These are phyloP conservation scores for Amphimedon queenslandica DNA, from an alignment of 37 sponge, comb jelly and placozoan genomes.

Conservation along the genomic window DNA sequence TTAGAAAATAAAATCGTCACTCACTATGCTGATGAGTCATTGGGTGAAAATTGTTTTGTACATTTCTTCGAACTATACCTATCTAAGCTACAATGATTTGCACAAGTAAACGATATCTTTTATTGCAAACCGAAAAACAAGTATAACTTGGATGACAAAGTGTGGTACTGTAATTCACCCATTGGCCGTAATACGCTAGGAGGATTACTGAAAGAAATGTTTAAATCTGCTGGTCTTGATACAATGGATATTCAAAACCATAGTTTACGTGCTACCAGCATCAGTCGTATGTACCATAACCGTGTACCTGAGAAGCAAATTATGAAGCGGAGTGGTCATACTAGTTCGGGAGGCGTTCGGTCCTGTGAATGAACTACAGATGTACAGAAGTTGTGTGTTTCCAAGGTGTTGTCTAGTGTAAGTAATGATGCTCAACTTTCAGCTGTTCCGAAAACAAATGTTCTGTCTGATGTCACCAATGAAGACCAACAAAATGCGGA, in stretches of 20 bases:
- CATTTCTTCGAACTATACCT: background rate
- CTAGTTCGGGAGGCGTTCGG: background rate
- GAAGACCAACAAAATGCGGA: too few species aligned
- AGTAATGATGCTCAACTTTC: too few species aligned
- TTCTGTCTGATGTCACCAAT: too few species aligned
- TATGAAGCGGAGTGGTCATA: too few species aligned
- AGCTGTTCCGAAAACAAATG: too few species aligned
- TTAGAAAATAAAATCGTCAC: conserved; percentile 2
- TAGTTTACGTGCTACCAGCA: background rate
- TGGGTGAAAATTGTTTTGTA: conserved; percentile 1
- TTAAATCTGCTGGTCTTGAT: background rate
- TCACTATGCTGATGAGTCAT: background rate
- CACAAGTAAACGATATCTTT: conserved; percentile 6
- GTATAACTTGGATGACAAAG: background rate
- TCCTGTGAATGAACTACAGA: background rate
- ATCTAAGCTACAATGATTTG: background rate
- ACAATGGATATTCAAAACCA: background rate
- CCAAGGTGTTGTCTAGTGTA: too few species aligned
- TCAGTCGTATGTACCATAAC: background rate
- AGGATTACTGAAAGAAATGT: conserved; percentile 3
- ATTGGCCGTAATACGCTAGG: background rate
- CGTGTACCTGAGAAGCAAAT: background rate
- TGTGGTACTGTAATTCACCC: background rate
- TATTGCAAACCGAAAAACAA: conserved; percentile 3
- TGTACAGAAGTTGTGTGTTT: background rate